Conservation (phyloP, 1,140 invertebrate genomes). For the Meloidogyne chitwoodi region DNA sequence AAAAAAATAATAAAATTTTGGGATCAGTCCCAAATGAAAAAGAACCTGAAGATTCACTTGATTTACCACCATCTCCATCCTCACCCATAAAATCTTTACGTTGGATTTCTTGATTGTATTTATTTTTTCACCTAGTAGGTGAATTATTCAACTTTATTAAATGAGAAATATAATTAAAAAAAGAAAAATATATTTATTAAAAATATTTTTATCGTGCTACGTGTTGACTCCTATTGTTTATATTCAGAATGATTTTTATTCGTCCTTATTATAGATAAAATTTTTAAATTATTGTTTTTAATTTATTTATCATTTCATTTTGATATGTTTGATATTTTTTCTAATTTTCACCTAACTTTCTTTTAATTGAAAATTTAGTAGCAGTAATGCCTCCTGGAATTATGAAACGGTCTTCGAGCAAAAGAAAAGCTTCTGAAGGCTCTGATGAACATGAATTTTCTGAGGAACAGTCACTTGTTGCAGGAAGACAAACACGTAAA, state of each 20-base stretch:
- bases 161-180: too few species aligned
- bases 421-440: slow-evolving; percentile 13
- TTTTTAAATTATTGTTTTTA: not conserved
- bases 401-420: not conserved
- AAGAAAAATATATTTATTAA: not conserved
- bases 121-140: not conserved
- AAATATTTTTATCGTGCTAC: not conserved
- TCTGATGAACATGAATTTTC: not conserved
- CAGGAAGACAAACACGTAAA: slow-evolving; percentile 8
- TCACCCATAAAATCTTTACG: not conserved
- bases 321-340: not conserved
- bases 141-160: not conserved
- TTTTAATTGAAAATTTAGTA: not conserved
- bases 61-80: not conserved
- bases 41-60: not conserved
- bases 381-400: slow-evolving; percentile 14
- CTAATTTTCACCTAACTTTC: not conserved
- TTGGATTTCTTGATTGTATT: not conserved
- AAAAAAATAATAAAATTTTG: not conserved
- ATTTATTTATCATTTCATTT: not conserved
- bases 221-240: not conserved
- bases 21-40: not conserved
- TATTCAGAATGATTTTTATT: not conserved
- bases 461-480: not conserved
- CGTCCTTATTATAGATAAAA: too few species aligned